Conservation (phyloP, 2,888 invertebrate species). For the Acanthosepion lycidas region DNA sequence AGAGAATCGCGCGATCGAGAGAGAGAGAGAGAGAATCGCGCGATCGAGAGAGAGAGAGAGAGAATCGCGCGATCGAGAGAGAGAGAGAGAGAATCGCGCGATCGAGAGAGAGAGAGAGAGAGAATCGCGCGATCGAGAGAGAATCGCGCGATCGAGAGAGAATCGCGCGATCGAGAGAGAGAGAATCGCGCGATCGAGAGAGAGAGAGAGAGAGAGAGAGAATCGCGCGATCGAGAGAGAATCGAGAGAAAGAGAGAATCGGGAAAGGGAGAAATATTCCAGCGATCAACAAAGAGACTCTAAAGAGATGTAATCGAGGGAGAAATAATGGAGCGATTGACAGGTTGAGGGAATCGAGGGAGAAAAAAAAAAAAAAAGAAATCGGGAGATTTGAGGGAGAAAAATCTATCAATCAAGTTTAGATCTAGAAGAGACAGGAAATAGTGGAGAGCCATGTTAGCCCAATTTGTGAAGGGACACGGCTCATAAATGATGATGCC, state of each 20-base stretch:
- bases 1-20: too few species aligned
- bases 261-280: too few species aligned
- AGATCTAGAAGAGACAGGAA: neutral
- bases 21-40: neutral
- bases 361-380: neutral
- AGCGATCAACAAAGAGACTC: too few species aligned
- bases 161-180: neutral
- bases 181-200: neutral
- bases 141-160: too few species aligned
- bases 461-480: too few species aligned
- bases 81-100: neutral
- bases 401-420: neutral
- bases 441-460: too few species aligned
- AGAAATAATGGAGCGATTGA: too few species aligned
- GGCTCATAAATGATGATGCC: too few species aligned
- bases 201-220: neutral
- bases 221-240: neutral
- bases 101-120: neutral
- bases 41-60: neutral
- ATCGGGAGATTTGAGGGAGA: rapidly evolving
- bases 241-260: neutral
- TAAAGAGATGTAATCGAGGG: too few species aligned
- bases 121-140: neutral
- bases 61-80: neutral
- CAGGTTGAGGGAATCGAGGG: neutral